phyloP scores from a whole-genome alignment of 2,888 invertebrate genomes.

The Sminthurinus aureus region DNA sequence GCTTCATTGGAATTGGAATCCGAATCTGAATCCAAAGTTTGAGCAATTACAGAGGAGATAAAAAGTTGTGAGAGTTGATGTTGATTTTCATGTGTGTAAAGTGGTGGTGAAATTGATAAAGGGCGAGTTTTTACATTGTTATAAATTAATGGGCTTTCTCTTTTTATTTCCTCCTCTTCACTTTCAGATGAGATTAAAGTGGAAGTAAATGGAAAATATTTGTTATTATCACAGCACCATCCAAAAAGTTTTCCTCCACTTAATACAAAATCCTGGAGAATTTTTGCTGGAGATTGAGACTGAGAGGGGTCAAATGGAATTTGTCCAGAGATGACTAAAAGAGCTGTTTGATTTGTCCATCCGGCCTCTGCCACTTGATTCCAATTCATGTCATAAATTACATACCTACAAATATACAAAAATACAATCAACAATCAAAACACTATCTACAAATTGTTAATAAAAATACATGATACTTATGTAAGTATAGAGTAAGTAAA shows the following conservation, averaged over 20 bases:
- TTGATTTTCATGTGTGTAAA: slow-evolving; percentile 33
- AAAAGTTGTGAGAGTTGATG: slow-evolving; percentile 48
- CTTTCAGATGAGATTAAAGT: not conserved
- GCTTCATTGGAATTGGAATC: too few species aligned
- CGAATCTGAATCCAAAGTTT: slow-evolving; percentile 47
- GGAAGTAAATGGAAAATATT: slow-evolving; percentile 55
- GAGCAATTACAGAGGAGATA: slow-evolving; percentile 52
- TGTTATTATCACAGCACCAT: slow-evolving; percentile 56
- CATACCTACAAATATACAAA: too few species aligned
- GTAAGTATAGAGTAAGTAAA: not conserved
- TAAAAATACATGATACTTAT: not conserved
- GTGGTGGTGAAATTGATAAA: slow-evolving; percentile 33
- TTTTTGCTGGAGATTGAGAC: slow-evolving; percentile 62
- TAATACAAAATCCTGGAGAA: slow-evolving; percentile 56
- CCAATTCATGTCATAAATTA: slow-evolving; percentile 64
- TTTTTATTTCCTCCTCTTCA: slow-evolving; percentile 26
- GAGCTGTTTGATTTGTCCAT: slow-evolving; percentile 72
- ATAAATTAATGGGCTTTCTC: not conserved
- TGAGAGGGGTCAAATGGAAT: slow-evolving; percentile 73
- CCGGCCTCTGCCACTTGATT: slow-evolving; percentile 65
- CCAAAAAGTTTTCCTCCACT: slow-evolving; percentile 55
- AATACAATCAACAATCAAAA: slow-evolving; percentile 48
- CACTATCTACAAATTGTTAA: not conserved
- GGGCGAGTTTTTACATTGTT: slow-evolving; percentile 41
- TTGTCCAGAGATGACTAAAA: slow-evolving; percentile 81